Conservation (phyloP, 2,797 vertebrate genomes). For the Epinephelus coioides region DNA sequence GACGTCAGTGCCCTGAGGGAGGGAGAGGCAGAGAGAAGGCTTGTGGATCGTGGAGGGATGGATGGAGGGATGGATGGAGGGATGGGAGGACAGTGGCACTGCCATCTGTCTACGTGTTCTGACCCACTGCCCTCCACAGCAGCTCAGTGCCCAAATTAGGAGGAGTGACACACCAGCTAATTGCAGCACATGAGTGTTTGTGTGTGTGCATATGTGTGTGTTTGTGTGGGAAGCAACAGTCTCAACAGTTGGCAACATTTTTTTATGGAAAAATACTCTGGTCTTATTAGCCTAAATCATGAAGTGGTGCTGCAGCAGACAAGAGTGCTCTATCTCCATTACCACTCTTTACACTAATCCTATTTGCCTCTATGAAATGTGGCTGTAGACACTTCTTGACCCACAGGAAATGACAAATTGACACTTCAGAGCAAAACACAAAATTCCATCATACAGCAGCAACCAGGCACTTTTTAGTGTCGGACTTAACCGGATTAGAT, state of each 20-base stretch:
- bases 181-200: slow-evolving; percentile 59
- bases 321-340: slow-evolving; percentile 47
- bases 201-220: slow-evolving; percentile 11
- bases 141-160: slow-evolving; percentile 79
- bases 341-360: slow-evolving; percentile 24
- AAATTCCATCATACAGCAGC: slow-evolving; percentile 20
- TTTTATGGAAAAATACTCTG: slow-evolving; percentile 43
- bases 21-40: slow-evolving; percentile 32
- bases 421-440: slow-evolving; percentile 36
- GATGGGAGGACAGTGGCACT: slow-evolving; percentile 62
- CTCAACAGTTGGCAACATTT: slow-evolving; percentile 45
- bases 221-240: slow-evolving; percentile 35
- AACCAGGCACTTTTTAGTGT: background rate
- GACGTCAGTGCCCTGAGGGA: slow-evolving; percentile 55
- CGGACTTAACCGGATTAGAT: background rate
- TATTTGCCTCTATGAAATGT: slow-evolving; percentile 36
- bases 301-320: slow-evolving; percentile 45
- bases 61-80: slow-evolving; percentile 49
- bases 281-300: slow-evolving; percentile 51
- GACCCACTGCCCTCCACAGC: slow-evolving; percentile 82
- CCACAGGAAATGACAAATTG: slow-evolving; percentile 37
- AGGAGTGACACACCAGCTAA: slow-evolving; percentile 73
- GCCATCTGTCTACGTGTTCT: slow-evolving; percentile 86
- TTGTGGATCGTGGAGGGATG: slow-evolving; percentile 30
- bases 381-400: slow-evolving; percentile 44